Percentiles rank a stretch among this genome's conserved stretches.
phyloP scores from a whole-genome alignment of 1,140 invertebrate species.

The Nephotettix cincticeps region DNA sequence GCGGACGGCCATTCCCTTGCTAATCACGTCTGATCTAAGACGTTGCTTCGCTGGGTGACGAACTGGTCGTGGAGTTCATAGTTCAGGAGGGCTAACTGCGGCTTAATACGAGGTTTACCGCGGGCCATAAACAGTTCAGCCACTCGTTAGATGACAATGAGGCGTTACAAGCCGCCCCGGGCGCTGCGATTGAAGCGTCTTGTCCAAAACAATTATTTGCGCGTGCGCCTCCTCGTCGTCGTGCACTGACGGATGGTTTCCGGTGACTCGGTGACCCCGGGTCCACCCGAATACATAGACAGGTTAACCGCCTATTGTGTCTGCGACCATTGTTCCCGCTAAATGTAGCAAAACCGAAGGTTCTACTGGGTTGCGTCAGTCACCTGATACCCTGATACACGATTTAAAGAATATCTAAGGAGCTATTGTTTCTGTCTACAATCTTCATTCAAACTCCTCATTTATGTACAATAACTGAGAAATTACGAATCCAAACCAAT shows the following conservation, averaged over 20 bases:
- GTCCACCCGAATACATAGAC: conserved; percentile 9
- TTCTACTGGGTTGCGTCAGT: neutral
- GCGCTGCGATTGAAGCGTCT: neutral
- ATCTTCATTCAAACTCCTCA: too few relatives aligned
- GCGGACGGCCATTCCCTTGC: neutral
- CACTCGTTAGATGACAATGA: too few relatives aligned
- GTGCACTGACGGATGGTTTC: neutral
- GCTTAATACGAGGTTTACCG: neutral
- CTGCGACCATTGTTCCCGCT: neutral
- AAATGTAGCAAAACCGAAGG: conserved; percentile 16
- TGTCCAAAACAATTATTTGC: neutral
- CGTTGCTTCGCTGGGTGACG: neutral
- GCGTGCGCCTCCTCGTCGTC: neutral
- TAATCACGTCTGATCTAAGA: neutral
- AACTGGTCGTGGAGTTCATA: neutral
- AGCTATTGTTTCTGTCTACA: too few relatives aligned
- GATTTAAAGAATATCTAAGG: too few relatives aligned
- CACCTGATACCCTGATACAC: too few relatives aligned
- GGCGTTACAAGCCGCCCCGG: too few relatives aligned
- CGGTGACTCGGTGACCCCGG: neutral
- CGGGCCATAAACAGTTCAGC: conserved; percentile 1
- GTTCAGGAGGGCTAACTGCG: neutral
- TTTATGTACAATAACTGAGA: too few relatives aligned
- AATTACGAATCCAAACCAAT: too few relatives aligned
- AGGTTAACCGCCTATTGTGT: conserved; percentile 5